phyloP scores from a whole-genome alignment of 2,797 vertebrate genomes.

The Threskiornis aethiopicus region DNA sequence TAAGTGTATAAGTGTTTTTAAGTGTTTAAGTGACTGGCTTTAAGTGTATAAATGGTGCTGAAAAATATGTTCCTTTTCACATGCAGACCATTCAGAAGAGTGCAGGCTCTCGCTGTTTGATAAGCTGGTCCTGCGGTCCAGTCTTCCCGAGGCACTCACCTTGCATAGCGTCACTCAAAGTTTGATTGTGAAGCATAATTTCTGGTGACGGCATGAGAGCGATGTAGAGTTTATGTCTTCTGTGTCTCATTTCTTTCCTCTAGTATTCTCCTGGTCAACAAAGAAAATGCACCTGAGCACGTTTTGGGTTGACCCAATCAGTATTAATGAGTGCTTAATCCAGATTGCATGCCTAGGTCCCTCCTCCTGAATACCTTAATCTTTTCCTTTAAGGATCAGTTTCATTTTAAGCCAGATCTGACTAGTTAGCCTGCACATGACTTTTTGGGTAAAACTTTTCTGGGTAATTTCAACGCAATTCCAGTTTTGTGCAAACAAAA shows the following conservation, averaged over 20 bases:
- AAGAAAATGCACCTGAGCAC: neutral
- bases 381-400: neutral
- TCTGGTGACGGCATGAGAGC: neutral
- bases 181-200: neutral
- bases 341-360: neutral
- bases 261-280: neutral
- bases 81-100: neutral
- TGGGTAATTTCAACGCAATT: slow-evolving; percentile 49
- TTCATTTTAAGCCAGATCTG: slow-evolving; percentile 29
- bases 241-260: neutral
- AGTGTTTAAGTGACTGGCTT: no score
- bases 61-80: neutral
- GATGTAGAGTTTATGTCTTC: neutral
- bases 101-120: neutral
- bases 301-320: slow-evolving; percentile 20
- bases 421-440: neutral
- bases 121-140: neutral
- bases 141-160: neutral
- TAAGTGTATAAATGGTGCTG: neutral
- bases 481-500: neutral
- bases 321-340: slow-evolving; percentile 27
- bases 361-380: neutral
- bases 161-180: neutral
- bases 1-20: neutral
- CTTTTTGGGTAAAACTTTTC: slow-evolving; percentile 14